A percentile compares a stretch with the other conserved stretches of the same genome.
phyloP scores from a whole-genome alignment of 2,113 vertebrate genomes.

The Carollia perspicillata region DNA sequence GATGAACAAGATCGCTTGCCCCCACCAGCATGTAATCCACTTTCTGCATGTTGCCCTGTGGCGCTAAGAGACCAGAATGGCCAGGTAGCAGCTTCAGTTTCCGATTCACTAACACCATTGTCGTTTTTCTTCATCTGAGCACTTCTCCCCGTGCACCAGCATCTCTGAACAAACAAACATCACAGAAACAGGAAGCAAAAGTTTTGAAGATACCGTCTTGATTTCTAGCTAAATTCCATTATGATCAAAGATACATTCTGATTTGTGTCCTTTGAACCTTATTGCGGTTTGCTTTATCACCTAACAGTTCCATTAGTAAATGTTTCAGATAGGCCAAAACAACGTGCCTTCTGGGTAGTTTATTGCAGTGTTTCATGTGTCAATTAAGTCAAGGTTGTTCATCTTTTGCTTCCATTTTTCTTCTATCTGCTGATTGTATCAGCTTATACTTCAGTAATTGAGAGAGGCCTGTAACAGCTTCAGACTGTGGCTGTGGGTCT shows the following conservation, averaged over 20 bases:
- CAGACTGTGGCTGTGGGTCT: neutral
- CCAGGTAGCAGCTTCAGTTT: neutral
- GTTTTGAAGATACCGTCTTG: neutral
- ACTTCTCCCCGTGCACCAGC: neutral
- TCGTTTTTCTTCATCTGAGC: neutral
- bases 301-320: neutral
- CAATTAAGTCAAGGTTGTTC: neutral
- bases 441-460: neutral
- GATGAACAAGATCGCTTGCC: neutral
- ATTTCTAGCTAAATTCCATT: neutral
- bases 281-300: neutral
- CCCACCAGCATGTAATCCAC: neutral
- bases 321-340: neutral
- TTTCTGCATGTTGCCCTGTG: neutral
- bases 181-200: neutral
- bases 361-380: neutral
- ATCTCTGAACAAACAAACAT: neutral
- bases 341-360: neutral
- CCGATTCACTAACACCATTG: rapidly evolving
- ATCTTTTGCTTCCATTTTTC: neutral
- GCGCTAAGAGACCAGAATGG: neutral
- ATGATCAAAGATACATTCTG: neutral
- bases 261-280: neutral
- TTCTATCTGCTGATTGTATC: neutral
- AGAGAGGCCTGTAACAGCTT: neutral